Percentiles rank a stretch among this genome's conserved stretches.
Evolutionary conservation across 2,797 vertebrate genomes (phyloP).

Genomic region (Arctocebus calabarensis): DNA sequence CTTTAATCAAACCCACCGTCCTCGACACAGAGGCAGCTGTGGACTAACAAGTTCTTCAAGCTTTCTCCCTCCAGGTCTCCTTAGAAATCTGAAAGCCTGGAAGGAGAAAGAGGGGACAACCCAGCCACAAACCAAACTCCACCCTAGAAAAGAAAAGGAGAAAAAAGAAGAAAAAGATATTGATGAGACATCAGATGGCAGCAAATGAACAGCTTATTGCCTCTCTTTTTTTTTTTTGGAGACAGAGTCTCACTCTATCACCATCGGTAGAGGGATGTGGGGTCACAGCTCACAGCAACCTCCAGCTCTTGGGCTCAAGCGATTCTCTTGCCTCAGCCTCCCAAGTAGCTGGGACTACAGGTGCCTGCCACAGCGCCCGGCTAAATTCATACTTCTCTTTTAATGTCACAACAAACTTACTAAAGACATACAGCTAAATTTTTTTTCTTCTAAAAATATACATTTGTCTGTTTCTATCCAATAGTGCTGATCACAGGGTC

Average conservation of each 20-base stretch:
- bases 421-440: background rate
- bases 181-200: slow-evolving; percentile 88
- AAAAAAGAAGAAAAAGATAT: slow-evolving; percentile 54
- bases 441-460: background rate
- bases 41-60: slow-evolving; percentile 88
- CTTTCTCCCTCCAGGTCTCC: slow-evolving; percentile 78
- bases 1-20: slow-evolving; percentile 93
- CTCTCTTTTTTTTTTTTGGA: too few species aligned
- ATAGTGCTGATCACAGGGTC: background rate
- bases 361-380: too few species aligned
- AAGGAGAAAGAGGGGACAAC: slow-evolving; percentile 41
- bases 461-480: background rate
- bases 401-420: background rate
- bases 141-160: slow-evolving; percentile 24
- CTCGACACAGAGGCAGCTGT: slow-evolving; percentile 90
- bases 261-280: too few species aligned
- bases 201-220: slow-evolving; percentile 82
- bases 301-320: too few species aligned
- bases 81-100: slow-evolving; percentile 78
- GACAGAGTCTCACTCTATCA: too few species aligned
- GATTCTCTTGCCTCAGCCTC: too few species aligned
- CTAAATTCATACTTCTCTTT: slow-evolving; percentile 32
- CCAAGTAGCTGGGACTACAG: too few species aligned
- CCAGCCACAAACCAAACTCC: background rate
- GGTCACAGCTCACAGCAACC: too few species aligned